Percentiles rank a stretch among this genome's conserved stretches.
Evolutionary conservation across 2,888 invertebrate species (phyloP).

Genomic region (Caenorhabditis panamensis): DNA sequence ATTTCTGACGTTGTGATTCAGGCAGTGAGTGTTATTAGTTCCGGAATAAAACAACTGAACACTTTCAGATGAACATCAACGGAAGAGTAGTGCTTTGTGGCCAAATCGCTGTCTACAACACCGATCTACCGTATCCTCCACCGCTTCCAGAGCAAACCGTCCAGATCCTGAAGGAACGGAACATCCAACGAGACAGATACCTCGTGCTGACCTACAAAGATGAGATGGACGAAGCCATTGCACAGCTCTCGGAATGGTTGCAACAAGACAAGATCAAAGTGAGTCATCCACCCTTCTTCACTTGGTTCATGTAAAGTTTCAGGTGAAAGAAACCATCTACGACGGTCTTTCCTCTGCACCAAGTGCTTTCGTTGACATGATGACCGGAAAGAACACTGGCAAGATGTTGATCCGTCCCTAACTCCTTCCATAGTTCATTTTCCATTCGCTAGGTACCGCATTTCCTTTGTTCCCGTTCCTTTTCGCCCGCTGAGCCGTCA

Average conservation of each 20-base stretch:
- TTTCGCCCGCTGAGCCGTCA: constrained; percentile 33
- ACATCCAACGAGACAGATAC: constrained; percentile 82
- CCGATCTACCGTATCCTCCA: constrained; percentile 82
- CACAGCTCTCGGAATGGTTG: constrained; percentile 79
- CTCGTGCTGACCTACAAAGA: constrained; percentile 81
- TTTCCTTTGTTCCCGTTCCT: constrained; percentile 10
- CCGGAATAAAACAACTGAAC: not conserved
- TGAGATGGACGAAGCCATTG: constrained; percentile 79
- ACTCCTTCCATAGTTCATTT: not conserved
- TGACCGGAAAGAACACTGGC: constrained; percentile 82
- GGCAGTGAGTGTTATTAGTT: constrained; percentile 10
- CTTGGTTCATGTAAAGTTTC: not conserved
- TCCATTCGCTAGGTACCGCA: constrained; percentile 22
- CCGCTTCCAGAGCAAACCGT: constrained; percentile 79
- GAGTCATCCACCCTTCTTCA: too few species aligned
- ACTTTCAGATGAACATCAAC: constrained; percentile 80
- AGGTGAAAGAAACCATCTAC: constrained; percentile 81
- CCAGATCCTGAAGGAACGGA: constrained; percentile 63
- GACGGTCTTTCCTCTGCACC: constrained; percentile 81
- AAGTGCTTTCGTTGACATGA: constrained; percentile 82
- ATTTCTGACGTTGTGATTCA: constrained; percentile 82
- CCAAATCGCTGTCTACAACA: constrained; percentile 82
- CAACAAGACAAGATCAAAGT: constrained; percentile 80
- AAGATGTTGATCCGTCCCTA: constrained; percentile 81
- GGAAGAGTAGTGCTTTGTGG: constrained; percentile 82